Percentiles rank a stretch among this genome's conserved stretches.
Conservation (phyloP, 2,797 vertebrate species). For the Staurois parvus region DNA sequence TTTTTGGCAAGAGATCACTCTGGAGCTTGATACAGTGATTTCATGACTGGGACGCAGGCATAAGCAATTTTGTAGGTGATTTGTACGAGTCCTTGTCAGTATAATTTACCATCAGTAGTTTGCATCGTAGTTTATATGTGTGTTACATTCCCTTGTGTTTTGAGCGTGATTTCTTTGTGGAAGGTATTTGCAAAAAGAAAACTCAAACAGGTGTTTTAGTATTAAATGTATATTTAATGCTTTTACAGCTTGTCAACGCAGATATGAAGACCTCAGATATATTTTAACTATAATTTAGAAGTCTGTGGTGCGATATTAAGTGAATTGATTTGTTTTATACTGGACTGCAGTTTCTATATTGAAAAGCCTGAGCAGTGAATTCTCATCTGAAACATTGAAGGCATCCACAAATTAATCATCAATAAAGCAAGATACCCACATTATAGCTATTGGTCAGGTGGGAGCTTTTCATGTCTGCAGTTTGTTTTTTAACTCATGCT, state of each 20-base stretch:
- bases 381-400: neutral
- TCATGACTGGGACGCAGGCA: slow-evolving; percentile 24
- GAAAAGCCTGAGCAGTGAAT: neutral
- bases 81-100: slow-evolving; percentile 20
- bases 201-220: slow-evolving; percentile 7
- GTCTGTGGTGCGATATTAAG: neutral
- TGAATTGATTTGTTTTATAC: neutral
- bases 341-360: neutral
- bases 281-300: neutral
- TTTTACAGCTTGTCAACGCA: neutral
- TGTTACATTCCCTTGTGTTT: neutral
- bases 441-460: neutral
- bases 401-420: neutral
- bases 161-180: neutral
- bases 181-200: neutral
- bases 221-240: neutral
- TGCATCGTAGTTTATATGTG: slow-evolving; percentile 18
- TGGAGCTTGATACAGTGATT: slow-evolving; percentile 32
- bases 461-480: neutral
- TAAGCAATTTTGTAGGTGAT: slow-evolving; percentile 36
- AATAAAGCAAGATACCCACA: neutral
- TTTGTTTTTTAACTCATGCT: neutral
- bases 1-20: slow-evolving; percentile 43
- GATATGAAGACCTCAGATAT: neutral
- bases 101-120: slow-evolving; percentile 38